phyloP scores from a whole-genome alignment of 2,888 invertebrate genomes.

The Macaria liturata region DNA sequence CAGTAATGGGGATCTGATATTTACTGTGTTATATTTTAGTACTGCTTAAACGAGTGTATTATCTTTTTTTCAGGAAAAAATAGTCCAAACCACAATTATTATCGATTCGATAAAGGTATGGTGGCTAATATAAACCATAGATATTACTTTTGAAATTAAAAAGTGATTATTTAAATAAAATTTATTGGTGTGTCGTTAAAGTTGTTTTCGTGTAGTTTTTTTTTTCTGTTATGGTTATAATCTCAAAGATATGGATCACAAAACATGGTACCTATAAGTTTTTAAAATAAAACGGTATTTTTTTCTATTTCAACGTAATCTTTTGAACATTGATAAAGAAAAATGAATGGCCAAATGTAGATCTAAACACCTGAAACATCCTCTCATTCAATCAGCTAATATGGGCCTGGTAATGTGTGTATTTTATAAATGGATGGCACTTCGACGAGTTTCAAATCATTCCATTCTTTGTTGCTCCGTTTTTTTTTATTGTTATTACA shows the following conservation, averaged over 20 bases:
- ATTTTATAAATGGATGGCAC: slow-evolving; percentile 57
- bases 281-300: no score
- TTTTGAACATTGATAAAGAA: no score
- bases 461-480: slow-evolving; percentile 41
- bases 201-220: no score
- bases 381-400: slow-evolving; percentile 37
- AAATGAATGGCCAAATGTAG: neutral
- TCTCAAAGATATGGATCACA: neutral
- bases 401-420: slow-evolving; percentile 45
- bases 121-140: no score
- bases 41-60: neutral
- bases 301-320: no score
- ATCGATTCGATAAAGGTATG: no score
- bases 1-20: slow-evolving; percentile 20
- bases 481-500: slow-evolving; percentile 20
- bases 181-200: no score
- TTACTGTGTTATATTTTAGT: neutral
- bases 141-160: no score
- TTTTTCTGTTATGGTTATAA: no score
- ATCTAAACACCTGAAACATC: slow-evolving; percentile 2
- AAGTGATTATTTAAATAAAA: no score
- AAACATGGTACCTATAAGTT: no score
- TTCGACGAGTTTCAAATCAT: slow-evolving; percentile 47
- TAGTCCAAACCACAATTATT: neutral
- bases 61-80: neutral